These are phyloP conservation scores for Platyrinchus mystaceus DNA, from an alignment of 2,797 vertebrate species.

Conservation along the genomic window DNA sequence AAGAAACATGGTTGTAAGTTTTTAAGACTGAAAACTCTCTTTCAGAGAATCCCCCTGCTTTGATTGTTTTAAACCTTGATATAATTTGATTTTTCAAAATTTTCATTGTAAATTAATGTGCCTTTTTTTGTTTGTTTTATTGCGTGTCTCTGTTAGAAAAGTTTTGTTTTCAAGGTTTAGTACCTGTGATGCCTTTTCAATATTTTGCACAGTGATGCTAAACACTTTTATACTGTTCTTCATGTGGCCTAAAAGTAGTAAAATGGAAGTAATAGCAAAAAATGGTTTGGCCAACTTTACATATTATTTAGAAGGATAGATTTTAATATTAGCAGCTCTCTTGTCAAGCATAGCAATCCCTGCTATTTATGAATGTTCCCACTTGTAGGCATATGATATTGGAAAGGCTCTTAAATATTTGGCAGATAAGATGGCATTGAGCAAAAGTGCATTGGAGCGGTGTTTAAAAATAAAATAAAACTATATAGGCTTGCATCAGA, in stretches of 20 bases:
- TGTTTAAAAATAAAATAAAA: neutral
- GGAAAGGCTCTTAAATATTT: neutral
- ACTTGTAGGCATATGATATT: neutral
- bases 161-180: neutral
- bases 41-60: neutral
- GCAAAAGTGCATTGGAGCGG: neutral
- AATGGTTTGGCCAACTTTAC: neutral
- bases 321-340: neutral
- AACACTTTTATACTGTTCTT: neutral
- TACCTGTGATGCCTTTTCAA: neutral
- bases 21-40: slow-evolving; percentile 24
- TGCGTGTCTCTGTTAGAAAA: neutral
- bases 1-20: neutral
- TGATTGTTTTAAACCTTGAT: slow-evolving; percentile 5
- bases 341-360: neutral
- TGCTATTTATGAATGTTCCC: neutral
- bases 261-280: neutral
- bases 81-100: neutral
- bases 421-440: neutral
- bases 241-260: neutral
- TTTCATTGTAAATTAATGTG: neutral
- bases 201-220: neutral
- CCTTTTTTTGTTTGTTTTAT: neutral
- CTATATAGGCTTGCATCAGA: neutral
- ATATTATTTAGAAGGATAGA: neutral